A percentile compares a stretch with the other conserved stretches of the same genome.
These are phyloP conservation scores for Chelmon rostratus DNA, from an alignment of 2,797 vertebrate species.

Conservation along the genomic window DNA sequence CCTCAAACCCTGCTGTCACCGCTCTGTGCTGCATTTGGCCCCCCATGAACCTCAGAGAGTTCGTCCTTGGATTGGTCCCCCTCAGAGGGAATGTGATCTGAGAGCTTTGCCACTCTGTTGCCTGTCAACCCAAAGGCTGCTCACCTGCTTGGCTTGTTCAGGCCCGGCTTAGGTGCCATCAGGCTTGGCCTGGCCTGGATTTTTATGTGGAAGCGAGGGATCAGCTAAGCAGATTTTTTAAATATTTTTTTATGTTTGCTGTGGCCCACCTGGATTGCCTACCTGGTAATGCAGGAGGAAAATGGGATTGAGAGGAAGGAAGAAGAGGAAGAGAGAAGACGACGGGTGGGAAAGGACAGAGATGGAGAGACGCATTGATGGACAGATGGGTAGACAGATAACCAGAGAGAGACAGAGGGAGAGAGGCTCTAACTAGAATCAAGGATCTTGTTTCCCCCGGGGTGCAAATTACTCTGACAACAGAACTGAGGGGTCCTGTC, in stretches of 20 bases:
- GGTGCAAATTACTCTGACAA: constrained; percentile 43
- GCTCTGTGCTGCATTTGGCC: constrained; percentile 12
- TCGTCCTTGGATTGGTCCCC: constrained; percentile 40
- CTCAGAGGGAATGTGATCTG: constrained; percentile 49
- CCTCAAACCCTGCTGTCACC: not conserved
- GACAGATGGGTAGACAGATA: constrained; percentile 5
- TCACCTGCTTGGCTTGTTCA: constrained; percentile 56
- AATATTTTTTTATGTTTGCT: too few relatives aligned
- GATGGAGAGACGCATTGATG: not conserved
- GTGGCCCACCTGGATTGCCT: constrained; percentile 25
- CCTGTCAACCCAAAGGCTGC: constrained; percentile 49
- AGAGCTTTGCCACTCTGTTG: constrained; percentile 34
- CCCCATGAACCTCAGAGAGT: constrained; percentile 29
- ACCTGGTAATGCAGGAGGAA: constrained; percentile 36
- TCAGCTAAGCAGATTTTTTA: constrained; percentile 28
- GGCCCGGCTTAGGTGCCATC: constrained; percentile 19
- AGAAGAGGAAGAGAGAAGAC: not conserved
- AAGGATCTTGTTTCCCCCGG: constrained; percentile 28
- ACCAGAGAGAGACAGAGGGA: not conserved
- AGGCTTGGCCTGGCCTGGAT: constrained; percentile 13
- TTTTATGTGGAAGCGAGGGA: constrained; percentile 21
- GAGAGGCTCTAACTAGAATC: constrained; percentile 37
- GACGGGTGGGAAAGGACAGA: constrained; percentile 7
- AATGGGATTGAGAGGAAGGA: not conserved
- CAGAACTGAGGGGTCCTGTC: constrained; percentile 48